These are phyloP conservation scores for Chesias legatella DNA, from an alignment of 2,888 invertebrate species.

Conservation along the genomic window DNA sequence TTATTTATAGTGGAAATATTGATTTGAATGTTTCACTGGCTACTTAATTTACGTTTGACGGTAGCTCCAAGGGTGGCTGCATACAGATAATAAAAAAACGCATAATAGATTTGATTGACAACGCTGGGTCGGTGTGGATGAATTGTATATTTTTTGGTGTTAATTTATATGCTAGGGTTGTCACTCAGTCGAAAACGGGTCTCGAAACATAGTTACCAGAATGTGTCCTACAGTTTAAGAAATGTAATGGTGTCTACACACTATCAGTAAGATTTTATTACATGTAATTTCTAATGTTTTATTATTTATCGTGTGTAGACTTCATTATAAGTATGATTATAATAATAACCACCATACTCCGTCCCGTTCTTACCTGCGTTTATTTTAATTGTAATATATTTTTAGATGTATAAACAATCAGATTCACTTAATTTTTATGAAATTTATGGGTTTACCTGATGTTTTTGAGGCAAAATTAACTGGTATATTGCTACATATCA, in stretches of 20 bases:
- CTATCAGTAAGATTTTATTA: conserved; percentile 15
- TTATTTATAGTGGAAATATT: conserved; percentile 51
- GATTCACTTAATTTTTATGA: conserved; percentile 4
- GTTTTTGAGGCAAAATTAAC: no score
- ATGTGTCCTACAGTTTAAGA: conserved; percentile 61
- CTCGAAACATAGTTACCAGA: conserved; percentile 75
- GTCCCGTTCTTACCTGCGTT: conserved; percentile 55
- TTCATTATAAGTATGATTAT: conserved; percentile 27
- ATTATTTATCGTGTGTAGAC: conserved; percentile 44
- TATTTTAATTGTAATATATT: conserved; percentile 30
- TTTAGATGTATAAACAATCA: conserved; percentile 13
- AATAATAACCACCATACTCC: conserved; percentile 43
- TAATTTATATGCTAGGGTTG: conserved; percentile 41
- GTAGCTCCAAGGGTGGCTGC: conserved; percentile 64
- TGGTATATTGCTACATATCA: no score
- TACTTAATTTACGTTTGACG: conserved; percentile 53
- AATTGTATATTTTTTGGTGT: conserved; percentile 28
- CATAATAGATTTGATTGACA: conserved; percentile 41
- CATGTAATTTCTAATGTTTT: conserved; percentile 9
- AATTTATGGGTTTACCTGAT: neutral
- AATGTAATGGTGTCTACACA: conserved; percentile 45
- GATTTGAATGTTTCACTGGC: conserved; percentile 46
- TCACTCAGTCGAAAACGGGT: conserved; percentile 63
- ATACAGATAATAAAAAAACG: conserved; percentile 44
- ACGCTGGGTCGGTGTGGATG: conserved; percentile 35